Base-by-base conservation (phyloP, 1,140 invertebrate genomes). In the Sitodiplosis mosellana region DNA sequence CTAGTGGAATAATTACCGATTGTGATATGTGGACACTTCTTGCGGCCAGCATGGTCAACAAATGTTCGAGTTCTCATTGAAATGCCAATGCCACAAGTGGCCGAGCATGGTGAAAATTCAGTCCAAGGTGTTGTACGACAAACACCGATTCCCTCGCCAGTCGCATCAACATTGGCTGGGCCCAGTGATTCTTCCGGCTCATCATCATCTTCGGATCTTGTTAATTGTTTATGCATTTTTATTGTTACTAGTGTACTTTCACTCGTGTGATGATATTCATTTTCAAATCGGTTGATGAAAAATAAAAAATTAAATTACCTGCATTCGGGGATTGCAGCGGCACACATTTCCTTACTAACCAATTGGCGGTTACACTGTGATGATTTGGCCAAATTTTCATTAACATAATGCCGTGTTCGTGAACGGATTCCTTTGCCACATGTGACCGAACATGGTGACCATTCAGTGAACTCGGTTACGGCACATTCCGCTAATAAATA, bases 391-490 rank as follows among this genome's bases (percentile, higher is more conserved):
- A 83, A 83, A 57, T 81, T 72, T 36, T 83, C 78, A 70, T 83
- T 77, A 38, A 75, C 56, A 63, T 87, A 92, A 49, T 76, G 66
- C 47, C 88, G 69, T 19, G 68, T 75, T 51, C 87, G 72, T 78
- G 87, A 87, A 53, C 82, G 73, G 40, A 89, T 68, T 2, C 88
- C 89, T 70, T 91, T 91, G 14, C 89, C 88, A 63, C 88, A 92
- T 14, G 72, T 76, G 37, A 86, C 87, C 1, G 86, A 88, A 64
- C 88, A 92, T 1, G 72, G 63, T 17, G 77, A 80, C 84, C 84
- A 92, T 14, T 72, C 58, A 1, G 73, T 71, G 66, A 82, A 90
- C 21, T 80, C 77, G 2, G 74, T 75, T 7, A 84, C 81, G 5
- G 69, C 74, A 62, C 87, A 91, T 61, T 87, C 83, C 48, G 79